Conservation (phyloP, 53 echinoderm and acorn worm species). For the Holothuria leucospilota region DNA sequence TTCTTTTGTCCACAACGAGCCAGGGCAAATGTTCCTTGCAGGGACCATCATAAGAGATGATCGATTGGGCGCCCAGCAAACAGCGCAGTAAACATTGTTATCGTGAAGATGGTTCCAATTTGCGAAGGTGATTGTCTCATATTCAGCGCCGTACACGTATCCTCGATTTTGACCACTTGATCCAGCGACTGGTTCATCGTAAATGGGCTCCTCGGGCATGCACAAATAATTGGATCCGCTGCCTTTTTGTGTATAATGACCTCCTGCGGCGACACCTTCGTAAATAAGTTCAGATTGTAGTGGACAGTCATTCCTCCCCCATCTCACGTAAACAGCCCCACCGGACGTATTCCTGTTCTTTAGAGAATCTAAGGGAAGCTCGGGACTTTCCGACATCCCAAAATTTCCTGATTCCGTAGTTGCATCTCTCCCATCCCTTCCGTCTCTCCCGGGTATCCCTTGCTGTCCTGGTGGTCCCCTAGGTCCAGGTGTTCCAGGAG, state of each 20-base stretch:
- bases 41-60: constrained; percentile 41
- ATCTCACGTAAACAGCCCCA: constrained; percentile 33
- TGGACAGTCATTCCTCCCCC: constrained; percentile 24
- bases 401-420: not conserved
- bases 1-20: constrained; percentile 42
- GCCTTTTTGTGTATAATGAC: constrained; percentile 23
- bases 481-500: constrained; percentile 17
- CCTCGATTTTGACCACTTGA: not conserved
- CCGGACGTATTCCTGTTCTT: not conserved
- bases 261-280: constrained; percentile 42
- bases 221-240: constrained; percentile 32
- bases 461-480: constrained; percentile 17
- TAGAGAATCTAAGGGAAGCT: too few species aligned
- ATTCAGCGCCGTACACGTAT: constrained; percentile 53
- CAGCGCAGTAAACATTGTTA: constrained; percentile 47
- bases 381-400: too few species aligned
- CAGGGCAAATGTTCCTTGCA: constrained; percentile 53
- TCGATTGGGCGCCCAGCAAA: constrained; percentile 40
- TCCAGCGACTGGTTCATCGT: constrained; percentile 28
- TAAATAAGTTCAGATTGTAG: constrained; percentile 11
- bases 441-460: constrained; percentile 4
- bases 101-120: constrained; percentile 29
- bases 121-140: constrained; percentile 35
- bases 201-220: constrained; percentile 49
- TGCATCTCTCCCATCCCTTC: constrained; percentile 18